phyloP scores from a whole-genome alignment of 2,797 vertebrate species.

The Pangasius sanitwongsei region DNA sequence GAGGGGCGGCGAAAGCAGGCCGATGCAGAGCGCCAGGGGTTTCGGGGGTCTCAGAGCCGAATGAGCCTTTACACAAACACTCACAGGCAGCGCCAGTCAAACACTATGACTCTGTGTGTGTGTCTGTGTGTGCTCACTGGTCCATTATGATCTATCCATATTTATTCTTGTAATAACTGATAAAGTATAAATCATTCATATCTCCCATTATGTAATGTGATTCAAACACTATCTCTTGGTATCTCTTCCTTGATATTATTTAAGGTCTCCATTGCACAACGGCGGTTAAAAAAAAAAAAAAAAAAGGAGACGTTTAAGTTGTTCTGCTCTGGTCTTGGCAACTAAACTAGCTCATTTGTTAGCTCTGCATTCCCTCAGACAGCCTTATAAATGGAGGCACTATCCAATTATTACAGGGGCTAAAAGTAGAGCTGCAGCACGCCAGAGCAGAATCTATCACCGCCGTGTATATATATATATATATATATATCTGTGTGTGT shows the following conservation, averaged over 20 bases:
- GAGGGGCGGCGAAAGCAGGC: constrained; percentile 64
- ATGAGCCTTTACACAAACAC: constrained; percentile 13
- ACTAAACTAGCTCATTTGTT: constrained; percentile 71
- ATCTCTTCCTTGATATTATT: neutral
- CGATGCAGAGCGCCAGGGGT: constrained; percentile 1
- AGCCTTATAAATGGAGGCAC: constrained; percentile 63
- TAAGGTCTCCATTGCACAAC: neutral
- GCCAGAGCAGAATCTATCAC: constrained; percentile 59
- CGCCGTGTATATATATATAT: constrained; percentile 42
- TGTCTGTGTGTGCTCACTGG: neutral
- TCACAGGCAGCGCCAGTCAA: constrained; percentile 1
- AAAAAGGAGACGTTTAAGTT: constrained; percentile 57
- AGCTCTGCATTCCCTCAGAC: constrained; percentile 62
- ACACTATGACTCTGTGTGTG: neutral
- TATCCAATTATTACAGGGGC: constrained; percentile 65
- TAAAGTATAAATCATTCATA: neutral
- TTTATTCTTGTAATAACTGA: constrained; percentile 20
- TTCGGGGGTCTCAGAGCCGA: neutral
- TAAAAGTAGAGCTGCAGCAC: constrained; percentile 54
- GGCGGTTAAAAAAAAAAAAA: constrained; percentile 49
- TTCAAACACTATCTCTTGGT: constrained; percentile 26
- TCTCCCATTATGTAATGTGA: neutral
- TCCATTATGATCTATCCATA: constrained; percentile 3
- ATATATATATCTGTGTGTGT: constrained; percentile 48
- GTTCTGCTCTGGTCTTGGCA: constrained; percentile 62